These are phyloP conservation scores for Ganaspis sp. DNA, from an alignment of 1,140 invertebrate species.

Conservation along the genomic window DNA sequence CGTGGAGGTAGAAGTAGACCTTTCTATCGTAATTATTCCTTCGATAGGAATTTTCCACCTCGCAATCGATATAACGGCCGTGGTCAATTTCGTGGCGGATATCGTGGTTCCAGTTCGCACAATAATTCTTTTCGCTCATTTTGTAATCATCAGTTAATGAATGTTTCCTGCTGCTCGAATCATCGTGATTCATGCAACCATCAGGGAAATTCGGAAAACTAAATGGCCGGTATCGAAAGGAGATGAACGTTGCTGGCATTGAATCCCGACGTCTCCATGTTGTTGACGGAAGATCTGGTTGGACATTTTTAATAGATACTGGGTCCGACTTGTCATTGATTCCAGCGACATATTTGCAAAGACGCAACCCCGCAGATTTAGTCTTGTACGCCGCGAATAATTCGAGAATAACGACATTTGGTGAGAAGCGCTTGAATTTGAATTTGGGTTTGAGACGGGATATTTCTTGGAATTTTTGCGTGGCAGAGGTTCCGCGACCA, in stretches of 20 bases:
- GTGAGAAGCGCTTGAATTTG: neutral
- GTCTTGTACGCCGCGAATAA: neutral
- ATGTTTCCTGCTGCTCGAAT: neutral
- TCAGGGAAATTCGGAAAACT: neutral
- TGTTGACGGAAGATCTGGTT: neutral
- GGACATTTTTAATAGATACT: neutral
- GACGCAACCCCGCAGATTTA: neutral
- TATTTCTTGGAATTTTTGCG: too few relatives aligned
- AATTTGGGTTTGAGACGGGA: neutral
- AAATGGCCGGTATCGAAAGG: neutral
- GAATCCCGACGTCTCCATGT: neutral
- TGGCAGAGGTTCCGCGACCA: too few relatives aligned
- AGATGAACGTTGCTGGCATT: neutral
- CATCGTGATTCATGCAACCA: neutral
- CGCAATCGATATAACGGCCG: neutral
- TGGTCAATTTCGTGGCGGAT: neutral
- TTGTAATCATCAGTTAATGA: neutral
- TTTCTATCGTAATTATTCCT: neutral
- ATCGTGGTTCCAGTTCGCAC: neutral
- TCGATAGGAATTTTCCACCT: neutral
- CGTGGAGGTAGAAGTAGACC: neutral
- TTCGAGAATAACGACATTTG: neutral
- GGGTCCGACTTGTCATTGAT: neutral
- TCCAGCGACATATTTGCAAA: neutral
- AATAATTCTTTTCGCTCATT: neutral